phyloP scores from a whole-genome alignment of 2,797 vertebrate species.

The Spinus olivaceus region DNA sequence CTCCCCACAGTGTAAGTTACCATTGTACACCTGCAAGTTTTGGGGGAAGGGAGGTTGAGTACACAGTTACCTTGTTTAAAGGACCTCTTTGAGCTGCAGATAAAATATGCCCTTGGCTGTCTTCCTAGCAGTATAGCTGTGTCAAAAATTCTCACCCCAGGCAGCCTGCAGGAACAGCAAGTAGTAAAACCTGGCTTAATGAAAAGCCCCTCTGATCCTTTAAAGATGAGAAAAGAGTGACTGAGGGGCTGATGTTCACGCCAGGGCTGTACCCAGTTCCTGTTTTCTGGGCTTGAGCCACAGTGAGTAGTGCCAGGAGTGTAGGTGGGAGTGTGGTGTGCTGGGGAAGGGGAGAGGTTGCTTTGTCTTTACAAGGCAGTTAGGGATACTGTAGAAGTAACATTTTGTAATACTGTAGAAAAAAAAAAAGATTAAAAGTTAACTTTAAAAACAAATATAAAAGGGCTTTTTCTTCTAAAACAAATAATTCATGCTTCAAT shows the following conservation, averaged over 20 bases:
- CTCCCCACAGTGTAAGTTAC: neutral
- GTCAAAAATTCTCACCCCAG: neutral
- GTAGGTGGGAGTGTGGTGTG: accelerated
- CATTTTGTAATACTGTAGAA: neutral
- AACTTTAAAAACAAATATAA: neutral
- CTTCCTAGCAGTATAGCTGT: neutral
- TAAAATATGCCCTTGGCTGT: neutral
- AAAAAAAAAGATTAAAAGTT: neutral
- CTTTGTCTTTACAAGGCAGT: neutral
- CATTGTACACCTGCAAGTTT: neutral
- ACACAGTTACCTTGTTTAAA: accelerated
- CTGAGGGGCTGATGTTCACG: neutral
- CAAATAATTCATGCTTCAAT: neutral
- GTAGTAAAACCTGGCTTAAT: neutral
- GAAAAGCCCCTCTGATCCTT: neutral
- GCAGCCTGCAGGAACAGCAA: neutral
- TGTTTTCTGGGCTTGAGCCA: neutral
- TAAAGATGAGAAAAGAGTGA: neutral
- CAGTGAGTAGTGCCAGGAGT: neutral
- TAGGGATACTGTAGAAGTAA: neutral
- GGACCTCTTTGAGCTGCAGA: neutral
- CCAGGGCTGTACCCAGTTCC: neutral
- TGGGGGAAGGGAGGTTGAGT: neutral
- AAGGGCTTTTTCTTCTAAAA: neutral
- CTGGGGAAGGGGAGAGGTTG: neutral